Conservation (phyloP, 2,797 vertebrate genomes). For the Crypturellus tataupa region DNA sequence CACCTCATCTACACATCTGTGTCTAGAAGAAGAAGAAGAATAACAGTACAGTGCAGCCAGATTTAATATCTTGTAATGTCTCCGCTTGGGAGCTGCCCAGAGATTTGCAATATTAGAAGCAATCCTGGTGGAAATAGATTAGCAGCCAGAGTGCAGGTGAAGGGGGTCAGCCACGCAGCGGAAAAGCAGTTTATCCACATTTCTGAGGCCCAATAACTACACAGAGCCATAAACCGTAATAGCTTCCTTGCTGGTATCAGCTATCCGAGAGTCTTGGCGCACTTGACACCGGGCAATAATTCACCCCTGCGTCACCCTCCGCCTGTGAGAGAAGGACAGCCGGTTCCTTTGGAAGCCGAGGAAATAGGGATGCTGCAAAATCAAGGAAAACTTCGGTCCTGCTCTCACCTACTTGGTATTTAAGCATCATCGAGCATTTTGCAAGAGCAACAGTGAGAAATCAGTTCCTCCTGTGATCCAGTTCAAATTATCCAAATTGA, state of each 20-base stretch:
- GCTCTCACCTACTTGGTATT: neutral
- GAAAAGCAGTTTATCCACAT: neutral
- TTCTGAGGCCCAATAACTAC: neutral
- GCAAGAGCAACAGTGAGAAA: neutral
- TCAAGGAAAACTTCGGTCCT: neutral
- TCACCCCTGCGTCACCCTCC: fast-evolving
- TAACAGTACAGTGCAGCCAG: neutral
- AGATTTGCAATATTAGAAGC: neutral
- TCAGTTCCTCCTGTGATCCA: neutral
- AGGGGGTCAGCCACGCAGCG: neutral
- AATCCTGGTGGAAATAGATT: neutral
- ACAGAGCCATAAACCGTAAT: neutral
- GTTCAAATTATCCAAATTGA: neutral
- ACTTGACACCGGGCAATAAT: neutral
- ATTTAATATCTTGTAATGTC: neutral
- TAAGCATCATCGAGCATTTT: neutral
- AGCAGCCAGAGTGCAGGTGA: neutral
- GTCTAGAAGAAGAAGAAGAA: neutral
- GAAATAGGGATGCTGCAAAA: neutral
- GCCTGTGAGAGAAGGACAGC: neutral
- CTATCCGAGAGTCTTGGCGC: neutral
- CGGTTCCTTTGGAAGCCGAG: neutral
- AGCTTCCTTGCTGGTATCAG: fast-evolving
- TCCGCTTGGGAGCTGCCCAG: neutral
- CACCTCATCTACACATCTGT: neutral